phyloP scores from a whole-genome alignment of 2,113 vertebrate species.

The Chionomys nivalis region DNA sequence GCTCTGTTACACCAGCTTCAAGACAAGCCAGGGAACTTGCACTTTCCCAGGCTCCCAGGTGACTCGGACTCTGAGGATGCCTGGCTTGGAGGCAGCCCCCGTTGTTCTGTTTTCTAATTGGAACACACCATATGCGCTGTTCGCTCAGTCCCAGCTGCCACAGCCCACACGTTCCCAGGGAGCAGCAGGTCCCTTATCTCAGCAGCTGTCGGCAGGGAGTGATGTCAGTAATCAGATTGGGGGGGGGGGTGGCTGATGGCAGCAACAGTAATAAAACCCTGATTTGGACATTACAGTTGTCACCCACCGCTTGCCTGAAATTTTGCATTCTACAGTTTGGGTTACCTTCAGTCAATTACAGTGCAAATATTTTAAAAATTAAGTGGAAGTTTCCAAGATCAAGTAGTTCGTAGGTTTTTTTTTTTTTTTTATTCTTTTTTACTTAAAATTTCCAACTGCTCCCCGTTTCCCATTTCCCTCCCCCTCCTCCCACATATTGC shows the following conservation, averaged over 20 bases:
- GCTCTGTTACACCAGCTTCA: not conserved
- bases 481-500: too few species aligned
- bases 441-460: too few species aligned
- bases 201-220: not conserved
- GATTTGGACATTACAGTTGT: not conserved
- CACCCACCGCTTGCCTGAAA: too few species aligned
- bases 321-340: not conserved
- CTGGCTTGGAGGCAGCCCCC: not conserved
- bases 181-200: not conserved
- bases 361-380: not conserved
- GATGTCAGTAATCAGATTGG: not conserved
- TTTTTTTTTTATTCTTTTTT: too few species aligned
- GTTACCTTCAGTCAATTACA: too few species aligned
- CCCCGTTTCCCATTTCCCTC: too few species aligned
- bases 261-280: not conserved
- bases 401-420: too few species aligned
- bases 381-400: not conserved
- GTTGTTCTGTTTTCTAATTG: not conserved
- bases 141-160: slow-evolving; percentile 41
- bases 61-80: not conserved
- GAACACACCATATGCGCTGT: slow-evolving; percentile 13
- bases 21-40: not conserved
- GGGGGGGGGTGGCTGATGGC: not conserved
- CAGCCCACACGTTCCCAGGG: not conserved
- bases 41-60: not conserved